Evolutionary conservation across 64 coral and sea anemone genomes (phyloP).

Genomic region (Stichodactyla mertensii): DNA sequence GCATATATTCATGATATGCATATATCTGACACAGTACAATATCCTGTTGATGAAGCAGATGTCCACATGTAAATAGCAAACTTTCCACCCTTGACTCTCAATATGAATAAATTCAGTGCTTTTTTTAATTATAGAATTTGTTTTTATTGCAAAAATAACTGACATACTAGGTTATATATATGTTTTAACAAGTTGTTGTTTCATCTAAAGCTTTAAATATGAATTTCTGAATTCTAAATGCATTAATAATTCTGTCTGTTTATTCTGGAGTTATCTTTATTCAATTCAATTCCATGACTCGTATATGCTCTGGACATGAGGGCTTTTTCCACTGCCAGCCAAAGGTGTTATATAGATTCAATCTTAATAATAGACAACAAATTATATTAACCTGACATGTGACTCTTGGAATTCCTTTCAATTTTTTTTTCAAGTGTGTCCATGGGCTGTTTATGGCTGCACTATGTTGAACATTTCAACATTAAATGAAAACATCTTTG

Average conservation of each 20-base stretch:
- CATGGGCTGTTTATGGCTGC: background rate
- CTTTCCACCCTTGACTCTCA: background rate
- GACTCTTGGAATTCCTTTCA: background rate
- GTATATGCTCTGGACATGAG: background rate
- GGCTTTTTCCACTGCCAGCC: background rate
- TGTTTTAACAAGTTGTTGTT: background rate
- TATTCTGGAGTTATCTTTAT: background rate
- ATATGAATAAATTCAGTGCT: background rate
- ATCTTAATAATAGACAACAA: background rate
- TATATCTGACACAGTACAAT: slow-evolving; percentile 4
- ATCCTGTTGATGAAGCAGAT: background rate
- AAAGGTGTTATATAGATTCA: background rate
- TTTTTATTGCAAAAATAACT: background rate
- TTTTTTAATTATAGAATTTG: background rate
- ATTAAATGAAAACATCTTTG: background rate
- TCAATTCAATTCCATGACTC: background rate
- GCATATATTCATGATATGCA: background rate
- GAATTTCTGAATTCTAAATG: background rate
- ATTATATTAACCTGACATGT: background rate
- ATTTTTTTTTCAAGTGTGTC: background rate
- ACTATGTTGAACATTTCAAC: background rate
- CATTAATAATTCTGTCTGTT: background rate
- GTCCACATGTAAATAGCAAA: background rate
- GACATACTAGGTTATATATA: background rate
- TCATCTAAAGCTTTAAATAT: background rate